These are phyloP conservation scores for Megastigmus dorsalis DNA, from an alignment of 2,888 invertebrate species.

Conservation along the genomic window DNA sequence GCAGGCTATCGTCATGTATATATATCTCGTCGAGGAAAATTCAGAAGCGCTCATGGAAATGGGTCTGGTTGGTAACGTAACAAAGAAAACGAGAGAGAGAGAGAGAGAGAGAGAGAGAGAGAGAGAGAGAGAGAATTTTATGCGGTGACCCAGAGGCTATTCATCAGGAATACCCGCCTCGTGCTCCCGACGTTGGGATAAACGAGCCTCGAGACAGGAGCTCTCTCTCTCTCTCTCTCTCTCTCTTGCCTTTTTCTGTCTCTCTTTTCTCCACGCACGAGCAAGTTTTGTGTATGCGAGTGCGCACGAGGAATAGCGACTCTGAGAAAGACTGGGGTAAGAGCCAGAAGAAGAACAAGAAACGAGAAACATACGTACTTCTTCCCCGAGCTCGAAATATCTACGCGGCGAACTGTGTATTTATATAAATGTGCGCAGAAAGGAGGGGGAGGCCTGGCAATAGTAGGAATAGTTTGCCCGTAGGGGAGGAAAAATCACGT, in stretches of 20 bases:
- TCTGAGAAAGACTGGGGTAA: no score
- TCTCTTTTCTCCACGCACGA: no score
- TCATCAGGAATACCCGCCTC: constrained; percentile 6
- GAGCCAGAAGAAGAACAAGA: no score
- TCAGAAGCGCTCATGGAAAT: no score
- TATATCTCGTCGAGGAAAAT: no score
- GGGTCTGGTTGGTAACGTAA: neutral
- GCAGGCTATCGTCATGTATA: neutral
- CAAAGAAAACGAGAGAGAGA: neutral
- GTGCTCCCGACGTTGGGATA: constrained; percentile 44
- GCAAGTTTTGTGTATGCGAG: no score
- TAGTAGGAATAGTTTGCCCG: no score
- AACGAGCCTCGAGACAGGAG: constrained; percentile 46
- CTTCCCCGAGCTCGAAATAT: no score
- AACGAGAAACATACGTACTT: no score
- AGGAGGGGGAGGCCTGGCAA: no score
- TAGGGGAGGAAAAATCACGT: neutral
- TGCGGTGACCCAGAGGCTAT: constrained; percentile 21
- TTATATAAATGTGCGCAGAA: constrained; percentile 3
- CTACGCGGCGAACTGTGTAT: neutral
- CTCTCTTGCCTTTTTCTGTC: no score
- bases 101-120: neutral
- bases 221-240: neutral
- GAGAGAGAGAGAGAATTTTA: constrained; percentile 24
- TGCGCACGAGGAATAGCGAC: no score